These are phyloP conservation scores for Protophormia terraenovae DNA, from an alignment of 2,888 invertebrate species.

Conservation along the genomic window DNA sequence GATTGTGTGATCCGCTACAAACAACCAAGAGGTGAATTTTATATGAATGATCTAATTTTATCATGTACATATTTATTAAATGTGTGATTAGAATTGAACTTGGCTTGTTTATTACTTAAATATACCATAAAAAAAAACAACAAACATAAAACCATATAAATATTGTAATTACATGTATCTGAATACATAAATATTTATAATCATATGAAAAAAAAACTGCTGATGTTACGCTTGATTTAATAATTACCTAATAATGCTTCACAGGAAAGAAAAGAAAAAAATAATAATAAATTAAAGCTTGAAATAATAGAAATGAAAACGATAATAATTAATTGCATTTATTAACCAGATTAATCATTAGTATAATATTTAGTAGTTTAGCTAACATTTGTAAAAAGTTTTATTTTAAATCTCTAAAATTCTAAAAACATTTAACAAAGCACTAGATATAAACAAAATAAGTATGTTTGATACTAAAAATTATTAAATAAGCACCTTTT, in stretches of 20 bases:
- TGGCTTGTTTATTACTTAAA: conserved; percentile 49
- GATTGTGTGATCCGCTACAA: conserved; percentile 96
- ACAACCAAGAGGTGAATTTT: conserved; percentile 89
- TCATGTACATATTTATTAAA: conserved; percentile 30
- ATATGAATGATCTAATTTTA: conserved; percentile 64
- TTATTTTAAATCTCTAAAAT: background rate
- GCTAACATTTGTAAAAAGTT: conserved; percentile 1
- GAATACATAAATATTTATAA: background rate
- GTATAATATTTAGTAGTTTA: background rate
- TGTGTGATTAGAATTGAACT: conserved; percentile 57
- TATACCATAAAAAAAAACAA: conserved; percentile 22
- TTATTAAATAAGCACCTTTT: background rate
- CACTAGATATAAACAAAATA: background rate
- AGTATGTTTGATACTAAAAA: background rate
- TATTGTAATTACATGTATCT: conserved; percentile 28
- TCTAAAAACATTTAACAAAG: background rate
- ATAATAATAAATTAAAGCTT: background rate
- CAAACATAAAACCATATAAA: conserved; percentile 4
- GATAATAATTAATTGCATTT: conserved; percentile 7
- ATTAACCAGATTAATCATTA: conserved; percentile 30
- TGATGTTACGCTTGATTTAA: conserved; percentile 60
- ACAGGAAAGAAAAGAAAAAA: conserved; percentile 4
- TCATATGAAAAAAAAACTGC: conserved; percentile 30
- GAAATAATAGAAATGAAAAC: background rate
- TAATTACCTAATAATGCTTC: conserved; percentile 42